phyloP scores from a whole-genome alignment of 1,140 invertebrate species.

The Calliphora vicina region DNA sequence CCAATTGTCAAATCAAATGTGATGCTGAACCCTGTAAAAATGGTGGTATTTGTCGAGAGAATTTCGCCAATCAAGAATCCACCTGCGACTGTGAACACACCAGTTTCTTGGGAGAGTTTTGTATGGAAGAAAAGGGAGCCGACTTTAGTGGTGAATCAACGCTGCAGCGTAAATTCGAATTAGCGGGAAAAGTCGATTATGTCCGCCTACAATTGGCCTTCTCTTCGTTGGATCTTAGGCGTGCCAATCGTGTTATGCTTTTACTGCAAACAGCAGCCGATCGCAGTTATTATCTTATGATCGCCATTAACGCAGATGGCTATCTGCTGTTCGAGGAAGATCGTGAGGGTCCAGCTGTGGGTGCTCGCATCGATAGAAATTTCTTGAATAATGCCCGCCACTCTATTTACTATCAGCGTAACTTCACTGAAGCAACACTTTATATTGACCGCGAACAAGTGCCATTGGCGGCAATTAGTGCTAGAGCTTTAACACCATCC shows the following conservation, averaged over 20 bases:
- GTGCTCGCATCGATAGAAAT: constrained; percentile 76
- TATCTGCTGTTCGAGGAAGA: constrained; percentile 87
- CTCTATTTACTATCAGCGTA: constrained; percentile 83
- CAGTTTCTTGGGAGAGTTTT: constrained; percentile 84
- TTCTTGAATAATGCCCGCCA: constrained; percentile 84
- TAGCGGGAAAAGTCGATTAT: constrained; percentile 73
- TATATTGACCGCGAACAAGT: constrained; percentile 80
- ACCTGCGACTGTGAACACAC: constrained; percentile 89
- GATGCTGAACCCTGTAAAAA: constrained; percentile 87
- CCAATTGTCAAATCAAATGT: constrained; percentile 88
- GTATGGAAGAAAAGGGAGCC: constrained; percentile 82
- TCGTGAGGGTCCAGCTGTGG: constrained; percentile 73
- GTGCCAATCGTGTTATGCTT: constrained; percentile 78
- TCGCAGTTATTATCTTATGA: constrained; percentile 82
- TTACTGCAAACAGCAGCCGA: constrained; percentile 83
- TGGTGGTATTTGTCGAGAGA: constrained; percentile 86
- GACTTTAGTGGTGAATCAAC: constrained; percentile 87
- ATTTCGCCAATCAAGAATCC: constrained; percentile 83
- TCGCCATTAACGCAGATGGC: constrained; percentile 82
- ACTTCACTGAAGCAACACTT: constrained; percentile 74
- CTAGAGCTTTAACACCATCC: constrained; percentile 71
- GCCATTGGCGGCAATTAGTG: constrained; percentile 71
- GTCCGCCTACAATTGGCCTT: constrained; percentile 83
- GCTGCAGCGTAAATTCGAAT: constrained; percentile 77
- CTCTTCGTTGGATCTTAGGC: constrained; percentile 78